A percentile compares a stretch with the other conserved stretches of the same genome.
phyloP scores from a whole-genome alignment of 2,797 vertebrate species.

The Spinus olivaceus region DNA sequence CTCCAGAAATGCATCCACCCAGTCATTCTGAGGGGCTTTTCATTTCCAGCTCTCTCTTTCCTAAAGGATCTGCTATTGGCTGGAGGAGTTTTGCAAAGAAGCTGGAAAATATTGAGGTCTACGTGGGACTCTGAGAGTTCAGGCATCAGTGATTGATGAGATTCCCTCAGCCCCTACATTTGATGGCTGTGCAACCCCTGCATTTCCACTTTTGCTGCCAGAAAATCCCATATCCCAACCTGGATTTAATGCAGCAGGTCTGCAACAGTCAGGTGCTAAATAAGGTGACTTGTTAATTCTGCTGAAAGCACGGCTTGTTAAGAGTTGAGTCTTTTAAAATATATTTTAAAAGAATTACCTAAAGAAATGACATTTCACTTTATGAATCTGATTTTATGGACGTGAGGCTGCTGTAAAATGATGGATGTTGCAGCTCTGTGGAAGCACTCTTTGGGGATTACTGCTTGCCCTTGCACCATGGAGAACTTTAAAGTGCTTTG shows the following conservation, averaged over 20 bases:
- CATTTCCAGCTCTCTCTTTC: neutral
- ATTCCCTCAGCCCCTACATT: neutral
- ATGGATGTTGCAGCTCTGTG: neutral
- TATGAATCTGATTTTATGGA: neutral
- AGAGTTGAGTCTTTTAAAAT: neutral
- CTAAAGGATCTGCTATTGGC: neutral
- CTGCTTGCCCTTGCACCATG: neutral
- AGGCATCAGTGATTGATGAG: neutral
- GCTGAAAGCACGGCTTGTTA: neutral
- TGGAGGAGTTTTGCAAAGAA: neutral
- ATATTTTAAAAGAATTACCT: slow-evolving; percentile 1
- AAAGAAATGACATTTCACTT: slow-evolving; percentile 12
- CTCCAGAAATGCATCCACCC: neutral
- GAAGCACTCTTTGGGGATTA: neutral
- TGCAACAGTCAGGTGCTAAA: neutral
- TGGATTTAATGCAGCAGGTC: neutral
- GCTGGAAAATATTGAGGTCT: neutral
- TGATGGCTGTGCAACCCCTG: neutral
- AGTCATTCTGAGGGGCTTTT: neutral
- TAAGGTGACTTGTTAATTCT: neutral
- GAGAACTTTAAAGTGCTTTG: neutral
- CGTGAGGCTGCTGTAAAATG: neutral
- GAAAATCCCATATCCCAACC: neutral
- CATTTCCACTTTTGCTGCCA: neutral
- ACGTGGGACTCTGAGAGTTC: neutral